Evolutionary conservation across 2,888 invertebrate species (phyloP).

Genomic region (Auanema freiburgensis): DNA sequence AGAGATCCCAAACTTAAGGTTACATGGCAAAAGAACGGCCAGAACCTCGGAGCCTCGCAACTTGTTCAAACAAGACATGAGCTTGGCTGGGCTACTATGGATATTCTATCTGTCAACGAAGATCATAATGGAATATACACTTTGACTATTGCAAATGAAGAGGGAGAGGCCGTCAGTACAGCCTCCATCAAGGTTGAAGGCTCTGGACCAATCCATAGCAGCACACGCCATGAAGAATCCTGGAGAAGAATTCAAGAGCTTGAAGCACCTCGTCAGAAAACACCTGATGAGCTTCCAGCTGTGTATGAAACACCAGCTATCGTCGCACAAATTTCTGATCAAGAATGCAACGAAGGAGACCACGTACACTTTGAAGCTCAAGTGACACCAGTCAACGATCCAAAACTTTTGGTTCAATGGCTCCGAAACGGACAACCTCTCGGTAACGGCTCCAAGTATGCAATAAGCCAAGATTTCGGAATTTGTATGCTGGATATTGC

Average conservation of each 20-base stretch:
- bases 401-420: slow-evolving; percentile 73
- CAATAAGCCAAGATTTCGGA: slow-evolving; percentile 94
- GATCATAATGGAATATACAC: slow-evolving; percentile 94
- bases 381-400: slow-evolving; percentile 87
- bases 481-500: slow-evolving; percentile 85
- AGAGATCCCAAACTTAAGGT: slow-evolving; percentile 80
- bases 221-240: slow-evolving; percentile 89
- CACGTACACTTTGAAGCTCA: slow-evolving; percentile 91
- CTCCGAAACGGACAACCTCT: slow-evolving; percentile 63
- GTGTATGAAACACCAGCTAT: slow-evolving; percentile 68
- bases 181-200: slow-evolving; percentile 78
- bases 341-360: slow-evolving; percentile 76
- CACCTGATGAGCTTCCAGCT: slow-evolving; percentile 48
- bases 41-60: slow-evolving; percentile 62
- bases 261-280: slow-evolving; percentile 65
- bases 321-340: slow-evolving; percentile 84
- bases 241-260: slow-evolving; percentile 84
- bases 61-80: slow-evolving; percentile 71
- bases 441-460: slow-evolving; percentile 62
- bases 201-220: slow-evolving; percentile 71
- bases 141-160: slow-evolving; percentile 85
- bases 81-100: slow-evolving; percentile 88
- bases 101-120: slow-evolving; percentile 71
- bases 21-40: slow-evolving; percentile 51
- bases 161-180: slow-evolving; percentile 92